Conservation (phyloP, 1,140 invertebrate genomes). For the Rhopalosiphum maidis region DNA sequence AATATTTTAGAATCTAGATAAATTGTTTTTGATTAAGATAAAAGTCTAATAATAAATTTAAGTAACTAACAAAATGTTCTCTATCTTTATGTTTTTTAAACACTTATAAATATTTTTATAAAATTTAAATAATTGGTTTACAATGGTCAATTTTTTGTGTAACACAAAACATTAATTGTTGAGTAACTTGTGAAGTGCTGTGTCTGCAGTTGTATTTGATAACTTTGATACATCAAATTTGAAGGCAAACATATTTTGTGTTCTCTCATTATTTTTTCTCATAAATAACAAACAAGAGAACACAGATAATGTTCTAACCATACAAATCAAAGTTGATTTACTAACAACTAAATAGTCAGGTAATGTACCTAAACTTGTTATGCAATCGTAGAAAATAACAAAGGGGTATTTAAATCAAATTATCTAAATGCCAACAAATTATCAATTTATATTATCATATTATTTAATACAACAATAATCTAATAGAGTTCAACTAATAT, state of each 20-base stretch:
- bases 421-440: background rate
- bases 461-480: background rate
- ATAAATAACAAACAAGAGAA: background rate
- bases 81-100: background rate
- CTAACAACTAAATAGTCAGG: background rate
- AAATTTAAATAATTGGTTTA: background rate
- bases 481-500: background rate
- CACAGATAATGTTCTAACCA: no score
- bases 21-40: background rate
- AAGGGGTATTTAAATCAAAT: background rate
- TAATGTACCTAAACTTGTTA: background rate
- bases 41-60: background rate
- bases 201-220: background rate
- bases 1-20: background rate
- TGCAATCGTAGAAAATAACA: background rate
- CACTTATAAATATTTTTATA: background rate
- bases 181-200: background rate
- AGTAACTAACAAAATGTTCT: background rate
- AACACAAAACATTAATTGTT: background rate
- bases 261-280: background rate
- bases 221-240: background rate
- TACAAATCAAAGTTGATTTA: background rate
- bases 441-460: background rate
- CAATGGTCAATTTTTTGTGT: background rate
- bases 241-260: background rate